phyloP scores from a whole-genome alignment of 2,113 vertebrate genomes.

The Climacteris rufus region DNA sequence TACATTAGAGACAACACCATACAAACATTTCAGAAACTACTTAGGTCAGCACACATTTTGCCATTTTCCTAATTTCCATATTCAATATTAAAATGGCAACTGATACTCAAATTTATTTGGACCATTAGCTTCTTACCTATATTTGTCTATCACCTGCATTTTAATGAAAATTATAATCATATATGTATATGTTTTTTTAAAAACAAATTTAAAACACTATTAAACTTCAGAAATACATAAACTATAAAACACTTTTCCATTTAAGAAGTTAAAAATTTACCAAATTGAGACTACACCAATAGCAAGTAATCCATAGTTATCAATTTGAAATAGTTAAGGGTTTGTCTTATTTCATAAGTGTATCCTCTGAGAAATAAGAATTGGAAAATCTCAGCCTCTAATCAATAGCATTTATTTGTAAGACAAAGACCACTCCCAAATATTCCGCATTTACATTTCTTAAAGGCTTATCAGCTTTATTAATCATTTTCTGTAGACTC shows the following conservation, averaged over 20 bases:
- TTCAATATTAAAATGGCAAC: not conserved
- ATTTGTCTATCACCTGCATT: not conserved
- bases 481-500: not conserved
- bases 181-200: not conserved
- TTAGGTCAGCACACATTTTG: not conserved
- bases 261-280: not conserved
- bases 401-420: not conserved
- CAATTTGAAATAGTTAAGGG: not conserved
- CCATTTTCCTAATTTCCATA: not conserved
- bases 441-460: not conserved
- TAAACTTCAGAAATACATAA: not conserved
- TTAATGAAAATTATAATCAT: not conserved
- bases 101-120: not conserved
- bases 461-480: not conserved
- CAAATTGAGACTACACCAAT: not conserved
- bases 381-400: not conserved
- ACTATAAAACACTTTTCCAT: not conserved
- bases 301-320: not conserved
- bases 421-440: not conserved
- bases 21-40: not conserved
- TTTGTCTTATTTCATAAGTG: not conserved
- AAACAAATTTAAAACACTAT: not conserved
- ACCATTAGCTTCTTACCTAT: not conserved
- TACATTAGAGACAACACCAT: not conserved
- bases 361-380: not conserved